phyloP scores from a whole-genome alignment of 2,888 invertebrate genomes.

The Cabera pusaria region DNA sequence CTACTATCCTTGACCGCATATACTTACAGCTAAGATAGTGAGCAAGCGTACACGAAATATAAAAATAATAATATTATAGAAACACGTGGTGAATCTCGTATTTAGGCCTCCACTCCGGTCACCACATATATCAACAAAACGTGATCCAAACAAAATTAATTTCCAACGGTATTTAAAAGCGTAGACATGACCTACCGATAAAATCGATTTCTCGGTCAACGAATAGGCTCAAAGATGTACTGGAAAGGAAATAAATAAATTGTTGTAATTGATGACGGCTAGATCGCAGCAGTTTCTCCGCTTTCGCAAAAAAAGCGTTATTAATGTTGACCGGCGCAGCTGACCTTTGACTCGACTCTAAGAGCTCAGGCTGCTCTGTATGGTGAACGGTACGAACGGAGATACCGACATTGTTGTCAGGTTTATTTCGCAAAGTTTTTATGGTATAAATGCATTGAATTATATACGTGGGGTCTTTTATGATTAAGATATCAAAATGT shows the following conservation, averaged over 20 bases:
- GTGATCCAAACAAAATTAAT: slow-evolving; percentile 1
- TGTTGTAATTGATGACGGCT: slow-evolving; percentile 27
- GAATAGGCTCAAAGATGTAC: neutral
- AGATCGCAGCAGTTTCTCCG: slow-evolving; percentile 15
- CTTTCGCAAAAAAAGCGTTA: slow-evolving; percentile 28
- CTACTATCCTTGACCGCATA: too few species aligned
- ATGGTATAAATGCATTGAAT: too few species aligned
- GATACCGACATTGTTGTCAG: too few species aligned
- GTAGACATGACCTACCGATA: neutral
- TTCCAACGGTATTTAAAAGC: neutral
- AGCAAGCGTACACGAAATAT: too few species aligned
- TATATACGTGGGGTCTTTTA: too few species aligned
- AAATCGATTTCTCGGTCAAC: slow-evolving; percentile 9
- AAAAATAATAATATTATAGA: too few species aligned
- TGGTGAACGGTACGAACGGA: slow-evolving; percentile 24
- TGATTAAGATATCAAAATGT: too few species aligned
- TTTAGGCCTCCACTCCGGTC: too few species aligned
- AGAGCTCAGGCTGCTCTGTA: slow-evolving; percentile 10
- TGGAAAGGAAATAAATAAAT: slow-evolving; percentile 3
- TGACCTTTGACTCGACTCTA: slow-evolving; percentile 21
- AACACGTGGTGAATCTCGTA: too few species aligned
- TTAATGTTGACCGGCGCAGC: slow-evolving; percentile 17
- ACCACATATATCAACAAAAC: too few species aligned
- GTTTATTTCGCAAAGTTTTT: too few species aligned
- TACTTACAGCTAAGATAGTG: too few species aligned